Conservation (phyloP, 2,113 vertebrate genomes). For the Ciconia boyciana region DNA sequence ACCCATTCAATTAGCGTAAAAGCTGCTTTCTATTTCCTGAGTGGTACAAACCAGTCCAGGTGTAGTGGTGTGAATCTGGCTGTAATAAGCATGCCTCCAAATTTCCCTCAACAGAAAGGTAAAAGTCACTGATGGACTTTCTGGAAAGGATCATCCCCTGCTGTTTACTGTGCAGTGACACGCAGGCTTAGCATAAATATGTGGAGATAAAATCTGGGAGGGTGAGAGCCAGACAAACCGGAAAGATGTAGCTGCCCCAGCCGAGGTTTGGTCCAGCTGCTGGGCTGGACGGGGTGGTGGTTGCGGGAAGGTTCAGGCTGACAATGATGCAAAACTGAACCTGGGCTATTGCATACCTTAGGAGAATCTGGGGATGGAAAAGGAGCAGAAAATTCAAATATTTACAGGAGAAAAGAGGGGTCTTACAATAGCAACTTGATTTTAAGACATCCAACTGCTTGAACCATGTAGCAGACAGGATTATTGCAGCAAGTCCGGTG, state of each 20-base stretch:
- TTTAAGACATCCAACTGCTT: neutral
- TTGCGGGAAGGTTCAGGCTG: neutral
- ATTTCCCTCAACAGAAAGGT: neutral
- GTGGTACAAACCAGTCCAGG: neutral
- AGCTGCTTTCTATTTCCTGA: neutral
- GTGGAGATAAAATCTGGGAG: neutral
- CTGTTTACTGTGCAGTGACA: neutral
- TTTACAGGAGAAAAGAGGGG: neutral
- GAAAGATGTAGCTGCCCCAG: neutral
- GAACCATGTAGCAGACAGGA: neutral
- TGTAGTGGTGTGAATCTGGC: neutral
- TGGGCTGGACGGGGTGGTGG: neutral
- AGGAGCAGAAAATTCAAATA: neutral
- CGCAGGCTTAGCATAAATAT: neutral
- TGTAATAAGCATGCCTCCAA: neutral
- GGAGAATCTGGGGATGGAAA: neutral
- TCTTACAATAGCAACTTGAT: accelerated
- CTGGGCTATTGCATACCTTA: neutral
- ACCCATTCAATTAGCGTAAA: neutral
- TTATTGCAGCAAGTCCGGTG: accelerated
- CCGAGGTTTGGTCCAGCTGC: neutral
- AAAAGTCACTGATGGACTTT: neutral
- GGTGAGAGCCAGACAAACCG: neutral
- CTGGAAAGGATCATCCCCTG: neutral
- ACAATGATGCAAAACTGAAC: neutral